These are phyloP conservation scores for Cloeon dipterum DNA, from an alignment of 2,888 invertebrate genomes.

Conservation along the genomic window DNA sequence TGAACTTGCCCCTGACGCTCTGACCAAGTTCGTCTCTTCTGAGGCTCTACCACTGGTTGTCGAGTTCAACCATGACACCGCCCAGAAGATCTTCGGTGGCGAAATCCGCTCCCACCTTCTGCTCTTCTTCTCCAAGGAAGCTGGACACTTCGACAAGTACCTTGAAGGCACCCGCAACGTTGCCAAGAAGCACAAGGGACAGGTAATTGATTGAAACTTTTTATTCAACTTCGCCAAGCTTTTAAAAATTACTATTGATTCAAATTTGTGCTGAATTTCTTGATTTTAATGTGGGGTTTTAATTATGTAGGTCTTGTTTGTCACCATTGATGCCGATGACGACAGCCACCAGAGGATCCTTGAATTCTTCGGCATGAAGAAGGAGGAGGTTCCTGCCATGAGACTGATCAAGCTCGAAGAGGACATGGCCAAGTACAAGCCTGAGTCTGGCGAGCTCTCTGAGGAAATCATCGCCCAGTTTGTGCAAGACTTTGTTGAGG, in stretches of 20 bases:
- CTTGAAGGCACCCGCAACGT: conserved; percentile 55
- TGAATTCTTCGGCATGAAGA: conserved; percentile 98
- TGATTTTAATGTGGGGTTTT: background rate
- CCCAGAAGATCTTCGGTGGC: conserved; percentile 95
- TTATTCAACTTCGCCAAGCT: background rate
- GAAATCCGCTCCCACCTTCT: conserved; percentile 92
- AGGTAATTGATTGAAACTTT: conserved; percentile 19
- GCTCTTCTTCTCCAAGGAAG: conserved; percentile 81
- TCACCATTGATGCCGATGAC: conserved; percentile 84
- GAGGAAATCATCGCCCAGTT: conserved; percentile 51
- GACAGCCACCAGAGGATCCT: conserved; percentile 92
- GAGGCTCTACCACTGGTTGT: conserved; percentile 77
- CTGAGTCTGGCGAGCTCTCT: conserved; percentile 43
- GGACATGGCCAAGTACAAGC: conserved; percentile 96
- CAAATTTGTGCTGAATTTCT: background rate
- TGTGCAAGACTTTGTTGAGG: conserved; percentile 72
- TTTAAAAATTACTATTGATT: background rate
- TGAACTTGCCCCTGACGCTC: conserved; percentile 31
- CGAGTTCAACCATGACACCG: conserved; percentile 94
- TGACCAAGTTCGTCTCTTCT: conserved; percentile 63
- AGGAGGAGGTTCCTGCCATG: conserved; percentile 74
- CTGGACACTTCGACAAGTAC: conserved; percentile 59
- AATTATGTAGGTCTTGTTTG: conserved; percentile 49
- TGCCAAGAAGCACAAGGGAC: conserved; percentile 76
- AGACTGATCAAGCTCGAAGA: conserved; percentile 87